These are phyloP conservation scores for Ammospiza nelsoni DNA, from an alignment of 2,113 vertebrate genomes.

Conservation along the genomic window DNA sequence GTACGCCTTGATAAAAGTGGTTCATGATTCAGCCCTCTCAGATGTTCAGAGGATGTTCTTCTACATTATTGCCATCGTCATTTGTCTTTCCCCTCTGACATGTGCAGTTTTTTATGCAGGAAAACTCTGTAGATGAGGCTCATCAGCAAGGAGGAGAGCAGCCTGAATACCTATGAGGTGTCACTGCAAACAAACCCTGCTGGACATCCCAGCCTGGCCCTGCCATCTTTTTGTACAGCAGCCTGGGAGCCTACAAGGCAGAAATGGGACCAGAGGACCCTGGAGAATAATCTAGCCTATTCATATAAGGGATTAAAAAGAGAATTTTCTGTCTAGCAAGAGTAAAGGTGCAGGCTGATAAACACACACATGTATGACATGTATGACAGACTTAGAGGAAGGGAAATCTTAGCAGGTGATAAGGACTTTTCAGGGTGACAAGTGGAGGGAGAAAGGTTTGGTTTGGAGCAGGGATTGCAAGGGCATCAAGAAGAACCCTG, in stretches of 20 bases:
- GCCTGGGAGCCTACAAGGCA: neutral
- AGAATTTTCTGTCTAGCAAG: no score
- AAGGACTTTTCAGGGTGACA: neutral
- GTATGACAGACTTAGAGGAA: neutral
- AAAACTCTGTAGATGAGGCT: conserved; percentile 10
- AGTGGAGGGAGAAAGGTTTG: neutral
- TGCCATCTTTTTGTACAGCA: neutral
- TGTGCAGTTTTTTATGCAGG: conserved; percentile 34
- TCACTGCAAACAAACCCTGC: fast-evolving
- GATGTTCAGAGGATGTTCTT: conserved; percentile 52
- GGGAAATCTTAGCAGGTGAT: neutral
- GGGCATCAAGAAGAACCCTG: neutral
- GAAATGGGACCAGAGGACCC: neutral
- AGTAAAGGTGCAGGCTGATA: no score
- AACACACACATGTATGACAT: no score
- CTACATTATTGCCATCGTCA: neutral
- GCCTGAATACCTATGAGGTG: conserved; percentile 36
- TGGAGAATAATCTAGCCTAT: neutral
- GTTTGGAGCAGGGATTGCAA: neutral
- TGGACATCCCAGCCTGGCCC: neutral
- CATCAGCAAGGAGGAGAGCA: neutral
- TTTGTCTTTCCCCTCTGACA: conserved; percentile 42
- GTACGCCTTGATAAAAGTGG: conserved; percentile 9
- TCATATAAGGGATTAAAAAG: no score
- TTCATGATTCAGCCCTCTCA: conserved; percentile 56